Percentiles rank a stretch among this genome's conserved stretches.
These are phyloP conservation scores for Channa striata DNA, from an alignment of 2,797 vertebrate genomes.

Conservation along the genomic window DNA sequence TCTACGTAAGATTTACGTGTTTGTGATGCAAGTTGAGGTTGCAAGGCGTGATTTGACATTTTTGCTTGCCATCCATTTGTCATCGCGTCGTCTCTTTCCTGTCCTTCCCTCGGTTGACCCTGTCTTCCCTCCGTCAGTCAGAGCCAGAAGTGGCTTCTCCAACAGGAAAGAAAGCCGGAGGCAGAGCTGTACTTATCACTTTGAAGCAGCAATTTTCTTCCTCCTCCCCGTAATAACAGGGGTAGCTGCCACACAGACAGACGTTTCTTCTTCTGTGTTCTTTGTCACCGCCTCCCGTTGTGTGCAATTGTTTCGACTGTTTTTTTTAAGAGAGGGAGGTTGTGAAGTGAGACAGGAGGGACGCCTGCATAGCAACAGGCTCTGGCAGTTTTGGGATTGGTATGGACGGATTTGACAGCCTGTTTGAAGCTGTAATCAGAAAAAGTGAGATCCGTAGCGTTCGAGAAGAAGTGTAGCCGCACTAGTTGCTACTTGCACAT, in stretches of 20 bases:
- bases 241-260: constrained; percentile 20
- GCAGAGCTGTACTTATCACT: constrained; percentile 57
- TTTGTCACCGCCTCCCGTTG: constrained; percentile 31
- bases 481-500: background rate
- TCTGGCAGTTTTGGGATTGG: constrained; percentile 20
- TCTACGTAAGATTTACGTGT: background rate
- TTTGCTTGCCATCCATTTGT: background rate
- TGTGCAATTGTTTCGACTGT: constrained; percentile 34
- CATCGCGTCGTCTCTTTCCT: background rate
- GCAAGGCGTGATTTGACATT: background rate
- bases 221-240: constrained; percentile 59
- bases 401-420: constrained; percentile 2
- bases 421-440: constrained; percentile 6
- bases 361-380: constrained; percentile 62
- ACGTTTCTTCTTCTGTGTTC: constrained; percentile 24
- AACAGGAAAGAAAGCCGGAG: constrained; percentile 15
- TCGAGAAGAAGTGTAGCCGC: too few species aligned
- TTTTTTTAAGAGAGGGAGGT: constrained; percentile 7
- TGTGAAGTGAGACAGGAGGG: constrained; percentile 20
- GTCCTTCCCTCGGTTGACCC: constrained; percentile 15
- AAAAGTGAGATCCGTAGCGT: background rate
- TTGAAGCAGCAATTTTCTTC: constrained; percentile 50
- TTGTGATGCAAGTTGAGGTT: constrained; percentile 4
- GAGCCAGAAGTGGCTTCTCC: constrained; percentile 32
- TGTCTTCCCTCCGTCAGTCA: constrained; percentile 13